Base-by-base conservation (phyloP, 2,797 vertebrate species). In the Pipistrellus kuhlii region DNA sequence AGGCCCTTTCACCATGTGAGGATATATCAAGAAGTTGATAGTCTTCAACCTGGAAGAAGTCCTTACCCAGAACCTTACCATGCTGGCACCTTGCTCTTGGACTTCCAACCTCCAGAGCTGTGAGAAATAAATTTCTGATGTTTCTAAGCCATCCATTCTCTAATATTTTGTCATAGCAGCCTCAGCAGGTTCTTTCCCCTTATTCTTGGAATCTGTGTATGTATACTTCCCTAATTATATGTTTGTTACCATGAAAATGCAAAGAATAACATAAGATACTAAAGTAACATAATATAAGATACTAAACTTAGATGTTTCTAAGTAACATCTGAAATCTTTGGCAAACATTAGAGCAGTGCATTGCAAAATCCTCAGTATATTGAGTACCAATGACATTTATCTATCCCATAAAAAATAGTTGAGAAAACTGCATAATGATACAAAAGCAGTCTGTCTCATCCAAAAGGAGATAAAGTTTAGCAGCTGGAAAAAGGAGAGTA, bases 351-450 rank as follows among this genome's bases (percentile, higher is more conserved):
- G 68, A 94, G 4, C 5, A 90, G 9, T 64, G 35, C 18, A 66
- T n/a, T 91, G 27, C 3, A 81, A 89, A 88, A 90, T 66, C 30
- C 46, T 85, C 32, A 85, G 30, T 76, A 72, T 76, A 59, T 35
- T 83, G 57, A 72, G 11, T 53, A 76, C 3, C 51, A 94, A 12
- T 68, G 46, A 75, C 41, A 64, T 66, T 57, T 90, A 55, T 68
- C 21, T 69, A n/a, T 41, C 5, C 71, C 14, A 81, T 64, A 88
- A 94, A 59, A 73, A 77, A 85, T 30, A 95, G 6, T 17, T 83
- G 6, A 18, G 8, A 57, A 91, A 76, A 88, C 0, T 75, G 13
- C 4, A 62, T 38, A 48, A 48, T 91, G 32, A 83, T 64, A 51
- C 6, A 91, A 11, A 59, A 38, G 18, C 75, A 76, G 44, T 38